Conservation (phyloP, 2,113 vertebrate species). For the Sterrhoptilus dennistouni region DNA sequence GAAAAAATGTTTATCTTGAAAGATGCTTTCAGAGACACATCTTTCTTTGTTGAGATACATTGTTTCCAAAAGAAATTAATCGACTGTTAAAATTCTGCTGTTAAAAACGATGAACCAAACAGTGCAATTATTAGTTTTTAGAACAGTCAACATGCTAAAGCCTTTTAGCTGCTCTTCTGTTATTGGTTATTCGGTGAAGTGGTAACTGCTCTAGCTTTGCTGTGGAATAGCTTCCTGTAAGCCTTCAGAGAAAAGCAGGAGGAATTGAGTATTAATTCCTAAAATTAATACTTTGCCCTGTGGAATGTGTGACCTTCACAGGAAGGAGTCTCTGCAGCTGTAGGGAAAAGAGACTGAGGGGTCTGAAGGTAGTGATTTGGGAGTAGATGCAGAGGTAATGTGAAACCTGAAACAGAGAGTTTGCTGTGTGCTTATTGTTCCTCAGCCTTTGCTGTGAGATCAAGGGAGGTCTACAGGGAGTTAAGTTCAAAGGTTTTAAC, state of each 20-base stretch:
- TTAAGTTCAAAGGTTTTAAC: background rate
- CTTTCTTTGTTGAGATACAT: background rate
- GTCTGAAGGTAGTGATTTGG: background rate
- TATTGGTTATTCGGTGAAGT: background rate
- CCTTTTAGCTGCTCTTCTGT: background rate
- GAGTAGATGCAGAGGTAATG: background rate
- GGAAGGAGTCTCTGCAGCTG: background rate
- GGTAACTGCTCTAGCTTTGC: background rate
- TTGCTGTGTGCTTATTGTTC: background rate
- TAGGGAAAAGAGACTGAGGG: background rate
- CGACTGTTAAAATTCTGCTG: background rate
- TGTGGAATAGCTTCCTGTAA: background rate
- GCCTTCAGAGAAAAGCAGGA: background rate
- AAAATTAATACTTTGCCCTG: background rate
- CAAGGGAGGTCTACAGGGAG: background rate
- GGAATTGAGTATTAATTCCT: background rate
- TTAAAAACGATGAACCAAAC: background rate
- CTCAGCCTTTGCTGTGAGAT: background rate
- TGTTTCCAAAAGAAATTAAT: background rate
- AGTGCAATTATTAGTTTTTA: background rate
- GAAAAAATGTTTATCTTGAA: background rate
- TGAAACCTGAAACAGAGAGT: background rate
- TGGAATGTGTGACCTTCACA: rapidly evolving
- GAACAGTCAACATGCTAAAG: background rate
- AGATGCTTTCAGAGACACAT: background rate